Conservation (phyloP, 1,140 invertebrate genomes). For the Amyelois transitella region DNA sequence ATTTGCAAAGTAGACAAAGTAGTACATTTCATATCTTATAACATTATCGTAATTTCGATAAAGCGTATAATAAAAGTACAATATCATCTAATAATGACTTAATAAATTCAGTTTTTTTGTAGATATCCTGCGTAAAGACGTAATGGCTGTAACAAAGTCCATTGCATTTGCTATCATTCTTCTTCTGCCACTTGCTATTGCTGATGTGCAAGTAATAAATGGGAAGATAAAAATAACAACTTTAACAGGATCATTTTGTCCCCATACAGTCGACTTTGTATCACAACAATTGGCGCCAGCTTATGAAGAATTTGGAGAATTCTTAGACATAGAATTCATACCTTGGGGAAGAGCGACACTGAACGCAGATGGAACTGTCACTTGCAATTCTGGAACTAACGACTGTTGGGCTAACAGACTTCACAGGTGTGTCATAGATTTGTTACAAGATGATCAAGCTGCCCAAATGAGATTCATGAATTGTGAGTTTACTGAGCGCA, state of each 20-base stretch:
- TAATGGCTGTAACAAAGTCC: neutral
- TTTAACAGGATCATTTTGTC: conserved; percentile 41
- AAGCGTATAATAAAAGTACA: neutral
- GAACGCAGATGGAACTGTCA: conserved; percentile 23
- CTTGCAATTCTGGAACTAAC: conserved; percentile 39
- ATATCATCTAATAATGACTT: neutral
- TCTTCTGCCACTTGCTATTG: neutral
- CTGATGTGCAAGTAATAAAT: conserved; percentile 7
- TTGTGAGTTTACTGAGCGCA: conserved; percentile 43
- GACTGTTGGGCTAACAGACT: conserved; percentile 61
- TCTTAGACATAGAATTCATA: conserved; percentile 49
- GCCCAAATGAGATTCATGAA: conserved; percentile 48
- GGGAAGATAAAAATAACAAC: conserved; percentile 48
- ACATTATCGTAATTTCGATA: neutral
- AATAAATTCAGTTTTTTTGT: neutral
- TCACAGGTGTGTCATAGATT: conserved; percentile 47
- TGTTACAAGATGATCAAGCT: conserved; percentile 33
- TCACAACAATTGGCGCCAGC: conserved; percentile 25
- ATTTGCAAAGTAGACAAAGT: no score
- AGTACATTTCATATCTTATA: neutral
- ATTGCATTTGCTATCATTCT: neutral
- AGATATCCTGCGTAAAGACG: neutral
- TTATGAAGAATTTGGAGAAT: conserved; percentile 40
- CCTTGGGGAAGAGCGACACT: conserved; percentile 52
- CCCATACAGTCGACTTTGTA: conserved; percentile 40